phyloP scores from a whole-genome alignment of 2,113 vertebrate species.

The Gambusia holbrooki region DNA sequence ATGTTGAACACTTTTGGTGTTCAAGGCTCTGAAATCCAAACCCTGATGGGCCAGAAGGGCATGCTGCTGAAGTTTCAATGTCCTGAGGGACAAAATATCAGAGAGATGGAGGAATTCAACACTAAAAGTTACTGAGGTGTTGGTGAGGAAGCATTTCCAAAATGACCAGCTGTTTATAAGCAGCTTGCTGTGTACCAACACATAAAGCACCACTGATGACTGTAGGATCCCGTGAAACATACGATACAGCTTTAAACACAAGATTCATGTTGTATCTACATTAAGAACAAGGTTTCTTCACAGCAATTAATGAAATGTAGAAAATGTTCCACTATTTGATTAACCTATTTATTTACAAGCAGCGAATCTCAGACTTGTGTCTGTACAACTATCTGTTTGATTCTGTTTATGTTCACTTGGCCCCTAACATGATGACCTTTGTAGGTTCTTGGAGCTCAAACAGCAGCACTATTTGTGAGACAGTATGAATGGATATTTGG shows the following conservation, averaged over 20 bases:
- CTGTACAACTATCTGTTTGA: background rate
- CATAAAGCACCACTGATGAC: constrained; percentile 11
- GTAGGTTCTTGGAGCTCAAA: background rate
- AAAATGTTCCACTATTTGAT: background rate
- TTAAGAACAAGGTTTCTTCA: background rate
- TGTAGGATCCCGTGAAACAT: background rate
- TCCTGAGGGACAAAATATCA: constrained; percentile 5
- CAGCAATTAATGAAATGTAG: background rate
- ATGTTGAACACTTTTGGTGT: background rate
- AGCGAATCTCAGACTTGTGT: background rate
- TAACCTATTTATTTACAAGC: background rate
- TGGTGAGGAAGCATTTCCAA: constrained; percentile 2
- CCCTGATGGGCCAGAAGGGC: constrained; percentile 18
- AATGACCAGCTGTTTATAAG: constrained; percentile 37
- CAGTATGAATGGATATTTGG: constrained; percentile 16
- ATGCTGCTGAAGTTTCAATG: constrained; percentile 30
- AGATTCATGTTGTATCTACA: background rate
- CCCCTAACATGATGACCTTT: background rate
- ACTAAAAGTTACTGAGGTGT: constrained; percentile 25
- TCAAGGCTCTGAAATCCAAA: constrained; percentile 19
- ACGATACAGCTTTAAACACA: background rate
- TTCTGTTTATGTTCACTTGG: background rate
- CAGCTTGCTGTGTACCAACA: constrained; percentile 19
- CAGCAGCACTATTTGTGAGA: background rate
- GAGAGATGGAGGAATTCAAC: constrained; percentile 52